A percentile compares a stretch with the other conserved stretches of the same genome.
phyloP scores from a whole-genome alignment of 1,140 invertebrate species.

The Zaprionus capensis region DNA sequence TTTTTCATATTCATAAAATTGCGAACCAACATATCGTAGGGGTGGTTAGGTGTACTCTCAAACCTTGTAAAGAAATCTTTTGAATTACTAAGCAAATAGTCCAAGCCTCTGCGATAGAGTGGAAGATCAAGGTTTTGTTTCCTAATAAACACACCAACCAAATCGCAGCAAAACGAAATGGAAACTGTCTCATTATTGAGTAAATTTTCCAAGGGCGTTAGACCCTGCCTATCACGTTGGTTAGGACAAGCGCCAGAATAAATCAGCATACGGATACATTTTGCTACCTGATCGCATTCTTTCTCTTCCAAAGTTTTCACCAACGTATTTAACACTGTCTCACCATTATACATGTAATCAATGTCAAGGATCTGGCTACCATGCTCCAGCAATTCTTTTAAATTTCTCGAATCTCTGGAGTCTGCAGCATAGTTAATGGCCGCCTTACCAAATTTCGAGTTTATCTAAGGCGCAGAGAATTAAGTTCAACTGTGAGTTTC shows the following conservation, averaged over 20 bases:
- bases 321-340: slow-evolving; percentile 2
- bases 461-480: neutral
- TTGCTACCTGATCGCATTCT: rapidly evolving
- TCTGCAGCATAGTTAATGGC: slow-evolving; percentile 7
- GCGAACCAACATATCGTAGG: neutral
- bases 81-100: neutral
- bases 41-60: neutral
- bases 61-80: no score
- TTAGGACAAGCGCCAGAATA: neutral
- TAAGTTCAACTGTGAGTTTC: neutral
- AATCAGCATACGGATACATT: neutral
- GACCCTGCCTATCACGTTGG: neutral
- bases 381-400: neutral
- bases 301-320: neutral
- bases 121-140: neutral
- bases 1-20: neutral
- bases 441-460: neutral
- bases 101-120: neutral
- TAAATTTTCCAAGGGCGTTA: neutral
- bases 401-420: neutral
- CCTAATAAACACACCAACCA: neutral
- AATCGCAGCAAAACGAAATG: no score
- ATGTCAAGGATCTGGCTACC: neutral
- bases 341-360: neutral
- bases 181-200: neutral